Evolutionary conservation across 2,797 vertebrate genomes (phyloP), one percentile per base, ranked within the genome.

Genomic region (Taenioides sp.): DNA sequence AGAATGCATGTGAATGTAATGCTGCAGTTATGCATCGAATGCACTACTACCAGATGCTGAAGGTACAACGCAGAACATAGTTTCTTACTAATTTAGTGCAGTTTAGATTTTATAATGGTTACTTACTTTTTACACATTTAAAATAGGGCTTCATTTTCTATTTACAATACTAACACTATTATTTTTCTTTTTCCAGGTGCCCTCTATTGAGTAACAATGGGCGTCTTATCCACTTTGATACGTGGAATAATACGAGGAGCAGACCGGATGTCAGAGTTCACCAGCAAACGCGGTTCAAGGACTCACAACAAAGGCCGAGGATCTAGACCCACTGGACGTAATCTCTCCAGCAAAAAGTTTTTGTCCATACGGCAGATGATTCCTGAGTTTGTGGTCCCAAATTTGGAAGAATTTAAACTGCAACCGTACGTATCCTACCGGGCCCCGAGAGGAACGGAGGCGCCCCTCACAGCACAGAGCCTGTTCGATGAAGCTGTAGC

Each of bases 401-500:
- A 93, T 0, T 78, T 97, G 74, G 88, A 97, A 69, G 96, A 94
- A 14, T 99, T 96, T 84, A 93, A 91, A 73, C 95, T 99, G 37
- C 94, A 90, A 73, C 93, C 98, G 0, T 99, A 99, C 18, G 97
- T 99, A 2, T 98, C 94, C 0, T 99, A 98, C 84, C 95, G 93
- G 3, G 81, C 87, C 0, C 89, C 95, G 0, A 72, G 4, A 23
- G 71, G 96, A 87, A 84, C 91, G 0, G 96, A 95, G 74, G 72
- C 85, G 0, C 88, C 95, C 0, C 1, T 96, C 66, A 97, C 95
- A 0, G 94, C 96, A 16, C 84, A 92, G 58, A 86, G 79, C 18
- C 84, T 99, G 62, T 99, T 99, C 55, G 70, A 31, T 0, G 90
- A 96, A 18, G 77, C 88, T 0, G 95, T 92, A 12, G 96, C 96